Conservation (phyloP, 2,797 vertebrate genomes). For the Synanceia verrucosa region DNA sequence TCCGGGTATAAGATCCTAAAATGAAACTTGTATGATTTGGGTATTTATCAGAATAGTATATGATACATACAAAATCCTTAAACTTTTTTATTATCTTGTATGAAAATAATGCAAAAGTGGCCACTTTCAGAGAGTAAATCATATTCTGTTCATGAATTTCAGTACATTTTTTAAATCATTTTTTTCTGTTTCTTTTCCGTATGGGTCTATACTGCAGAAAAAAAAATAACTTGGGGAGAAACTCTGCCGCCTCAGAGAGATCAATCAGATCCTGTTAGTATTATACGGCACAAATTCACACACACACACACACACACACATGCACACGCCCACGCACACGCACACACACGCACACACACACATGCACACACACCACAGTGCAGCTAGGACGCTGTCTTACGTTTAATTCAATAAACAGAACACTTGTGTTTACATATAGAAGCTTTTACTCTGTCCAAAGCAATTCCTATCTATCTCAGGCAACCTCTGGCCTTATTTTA, state of each 20-base stretch:
- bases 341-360: conserved; percentile 22
- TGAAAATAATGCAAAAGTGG: too few relatives aligned
- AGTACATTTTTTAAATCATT: too few relatives aligned
- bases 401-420: conserved; percentile 44
- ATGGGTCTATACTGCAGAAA: conserved; percentile 17
- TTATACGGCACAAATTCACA: conserved; percentile 28
- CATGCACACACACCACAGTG: conserved; percentile 3
- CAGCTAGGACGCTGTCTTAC: not conserved
- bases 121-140: too few relatives aligned
- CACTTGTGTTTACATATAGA: conserved; percentile 43
- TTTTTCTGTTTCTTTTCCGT: too few relatives aligned
- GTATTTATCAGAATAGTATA: too few relatives aligned
- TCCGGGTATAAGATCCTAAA: too few relatives aligned
- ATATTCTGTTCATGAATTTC: too few relatives aligned
- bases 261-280: conserved; percentile 53
- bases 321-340: conserved; percentile 9
- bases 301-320: not conserved
- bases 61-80: too few relatives aligned
- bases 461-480: conserved; percentile 24
- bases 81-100: too few relatives aligned
- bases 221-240: conserved; percentile 29
- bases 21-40: too few relatives aligned
- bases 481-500: conserved; percentile 37
- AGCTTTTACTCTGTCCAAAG: conserved; percentile 35
- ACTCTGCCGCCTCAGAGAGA: conserved; percentile 25